Base-by-base conservation (phyloP, 1,140 invertebrate species). In the Papilio aristodemus region DNA sequence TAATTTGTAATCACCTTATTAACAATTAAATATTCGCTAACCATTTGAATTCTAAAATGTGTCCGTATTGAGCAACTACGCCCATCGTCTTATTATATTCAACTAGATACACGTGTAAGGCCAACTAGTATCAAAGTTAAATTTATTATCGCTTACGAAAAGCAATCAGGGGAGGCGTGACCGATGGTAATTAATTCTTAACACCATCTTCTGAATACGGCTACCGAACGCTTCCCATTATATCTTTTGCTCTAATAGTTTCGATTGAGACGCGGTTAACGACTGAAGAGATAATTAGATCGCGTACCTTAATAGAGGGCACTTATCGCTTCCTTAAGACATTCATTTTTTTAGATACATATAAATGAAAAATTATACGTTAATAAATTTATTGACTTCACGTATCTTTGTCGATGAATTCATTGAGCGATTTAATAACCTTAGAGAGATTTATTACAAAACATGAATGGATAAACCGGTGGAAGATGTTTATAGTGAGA, bases 171-270 rank as follows among this genome's bases (percentile, higher is more conserved):
- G 71, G 80, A 79, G 89, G 89, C 85, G 89, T 88, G 83, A 81
- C 85, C 73, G 59, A 74, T 67, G 69, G 83, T 91, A 91, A 90
- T 91, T 90, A 91, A 90, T 91, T 89, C 87, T 85, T 91, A 88
- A 89, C 87, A 87, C 86, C 79, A 85, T 87, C 81, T 74, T 80
- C 80, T 75, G 75, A 75, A 77, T 46, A 74, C 71, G 46, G 85
- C 89, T 91, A 90, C 89, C 70, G 87, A 82, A 87, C 79, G 71
- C 70, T 81, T 74, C 69, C 78, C 77, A 85, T 86, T 87, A 83
- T 80, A 88, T 91, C 89, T 86, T 89, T 70, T 76, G 41, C 66
- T 75, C 63, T 84, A 84, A 88, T 87, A 69, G 77, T 67, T 80
- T 75, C 80, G 81, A 89, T 89, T 85, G 81, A 89, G 86, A 87